phyloP scores from a whole-genome alignment of 1,140 invertebrate species.

The Linepithema humile region DNA sequence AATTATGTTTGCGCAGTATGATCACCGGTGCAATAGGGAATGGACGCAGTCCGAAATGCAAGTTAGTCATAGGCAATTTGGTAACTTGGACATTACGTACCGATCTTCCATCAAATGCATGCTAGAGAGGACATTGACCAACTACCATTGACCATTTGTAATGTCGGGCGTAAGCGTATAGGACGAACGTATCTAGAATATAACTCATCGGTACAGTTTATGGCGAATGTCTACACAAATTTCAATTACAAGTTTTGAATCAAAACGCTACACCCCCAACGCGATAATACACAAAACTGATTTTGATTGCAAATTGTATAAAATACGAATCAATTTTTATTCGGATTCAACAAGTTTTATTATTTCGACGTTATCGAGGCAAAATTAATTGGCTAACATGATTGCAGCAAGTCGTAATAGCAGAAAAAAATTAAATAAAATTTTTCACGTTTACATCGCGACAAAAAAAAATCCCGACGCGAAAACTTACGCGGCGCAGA shows the following conservation, averaged over 20 bases:
- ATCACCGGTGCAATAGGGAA: not conserved
- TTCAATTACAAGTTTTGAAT: not conserved
- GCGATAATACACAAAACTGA: too few species aligned
- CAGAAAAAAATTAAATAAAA: conserved; percentile 27
- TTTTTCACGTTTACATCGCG: conserved; percentile 2
- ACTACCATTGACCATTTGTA: not conserved
- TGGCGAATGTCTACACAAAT: conserved; percentile 17
- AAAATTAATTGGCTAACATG: conserved; percentile 43
- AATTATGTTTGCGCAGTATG: not conserved
- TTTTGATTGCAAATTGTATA: conserved; percentile 16
- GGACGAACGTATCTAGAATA: not conserved
- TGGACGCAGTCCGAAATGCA: not conserved
- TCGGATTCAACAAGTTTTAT: conserved; percentile 37
- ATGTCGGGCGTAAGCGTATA: not conserved
- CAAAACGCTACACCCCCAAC: too few species aligned
- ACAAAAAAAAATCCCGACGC: not conserved
- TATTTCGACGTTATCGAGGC: conserved; percentile 24
- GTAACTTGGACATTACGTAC: not conserved
- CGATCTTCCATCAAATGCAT: not conserved
- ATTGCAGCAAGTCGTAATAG: conserved; percentile 5
- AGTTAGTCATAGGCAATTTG: conserved; percentile 17
- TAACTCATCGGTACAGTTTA: not conserved
- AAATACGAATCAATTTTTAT: conserved; percentile 33
- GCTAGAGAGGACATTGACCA: conserved; percentile 13
- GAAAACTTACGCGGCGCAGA: not conserved